Evolutionary conservation across 2,113 vertebrate species (phyloP), one percentile per base, ranked within the genome.

Genomic region (Nestor notabilis): DNA sequence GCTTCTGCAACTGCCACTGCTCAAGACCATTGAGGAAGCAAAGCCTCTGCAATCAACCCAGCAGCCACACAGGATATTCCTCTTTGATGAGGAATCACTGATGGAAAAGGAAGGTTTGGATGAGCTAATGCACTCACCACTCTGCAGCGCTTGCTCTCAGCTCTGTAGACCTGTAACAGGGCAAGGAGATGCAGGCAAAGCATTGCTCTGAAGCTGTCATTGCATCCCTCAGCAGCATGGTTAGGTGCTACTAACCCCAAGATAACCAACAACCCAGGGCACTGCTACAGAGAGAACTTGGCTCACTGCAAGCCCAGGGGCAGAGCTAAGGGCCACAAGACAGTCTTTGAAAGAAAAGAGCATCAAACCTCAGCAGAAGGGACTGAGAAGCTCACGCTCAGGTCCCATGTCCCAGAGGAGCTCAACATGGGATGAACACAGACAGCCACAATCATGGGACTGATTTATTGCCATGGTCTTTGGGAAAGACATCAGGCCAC

Each of bases 91-190:
- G 39, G 49, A 95, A 43, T 47, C 64, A 56, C 33, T 4, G 55
- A n/a, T 41, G 43, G 47, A 35, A 44, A 76, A 83, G 31, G 39
- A 80, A 33, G 17, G 37, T 52, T 29, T 69, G 52, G 37, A 55
- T 47, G 53, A 77, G 27, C 56, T 75, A 43, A 66, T 1, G 1
- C 37, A 41, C 43, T 49, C 63, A 20, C 72, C 35, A 37, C 47
- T 63, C 12, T 18, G 47, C 18, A 2, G 5, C 81, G 13, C 43
- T 79, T 5, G 0, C 16, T 87, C 50, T 47, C 61, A 85, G 50
- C 35, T 90, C 55, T 0, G 0, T 0, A 53, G 52, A 68, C 37
- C 47, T n/a, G 25, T 17, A 60, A 33, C 9, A n/a, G 72, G 18
- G 33, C 47, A 86, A 49, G 25, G 35, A 65, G 66, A 82, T 39